A percentile compares a stretch with the other conserved stretches of the same genome.
These are phyloP conservation scores for Plagodis dolabraria DNA, from an alignment of 2,888 invertebrate genomes.

Conservation along the genomic window DNA sequence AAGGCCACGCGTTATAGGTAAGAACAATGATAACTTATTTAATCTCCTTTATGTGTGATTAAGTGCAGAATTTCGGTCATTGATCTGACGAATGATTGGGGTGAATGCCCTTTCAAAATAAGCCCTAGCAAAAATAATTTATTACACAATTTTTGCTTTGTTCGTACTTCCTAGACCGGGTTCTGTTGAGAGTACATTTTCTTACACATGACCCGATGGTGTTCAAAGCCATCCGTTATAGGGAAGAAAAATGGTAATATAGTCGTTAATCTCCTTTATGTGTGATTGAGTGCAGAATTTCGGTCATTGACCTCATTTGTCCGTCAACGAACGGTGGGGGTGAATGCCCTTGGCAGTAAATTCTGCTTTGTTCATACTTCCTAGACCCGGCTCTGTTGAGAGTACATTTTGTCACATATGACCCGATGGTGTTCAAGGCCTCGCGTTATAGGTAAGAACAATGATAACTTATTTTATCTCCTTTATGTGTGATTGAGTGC, in stretches of 20 bases:
- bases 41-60: neutral
- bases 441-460: conserved; percentile 1
- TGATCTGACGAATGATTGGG: neutral
- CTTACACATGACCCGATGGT: neutral
- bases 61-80: neutral
- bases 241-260: conserved; percentile 3
- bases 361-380: conserved; percentile 48
- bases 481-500: neutral
- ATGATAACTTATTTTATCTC: too few relatives aligned
- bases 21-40: neutral
- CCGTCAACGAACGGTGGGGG: too few relatives aligned
- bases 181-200: conserved; percentile 42
- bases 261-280: neutral
- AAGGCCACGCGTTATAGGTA: conserved; percentile 1
- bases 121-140: too few relatives aligned
- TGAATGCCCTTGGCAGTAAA: too few relatives aligned
- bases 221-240: conserved; percentile 1
- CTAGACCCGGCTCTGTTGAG: conserved; percentile 57
- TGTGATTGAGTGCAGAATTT: neutral
- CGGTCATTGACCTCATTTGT: neutral
- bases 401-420: conserved; percentile 1
- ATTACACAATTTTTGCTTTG: conserved; percentile 1
- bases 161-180: conserved; percentile 61
- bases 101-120: too few relatives aligned
- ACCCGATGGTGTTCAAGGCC: neutral